Evolutionary conservation across 2,888 invertebrate genomes (phyloP), one percentile per base, ranked within the genome.

Genomic region (Chalcis sispes): DNA sequence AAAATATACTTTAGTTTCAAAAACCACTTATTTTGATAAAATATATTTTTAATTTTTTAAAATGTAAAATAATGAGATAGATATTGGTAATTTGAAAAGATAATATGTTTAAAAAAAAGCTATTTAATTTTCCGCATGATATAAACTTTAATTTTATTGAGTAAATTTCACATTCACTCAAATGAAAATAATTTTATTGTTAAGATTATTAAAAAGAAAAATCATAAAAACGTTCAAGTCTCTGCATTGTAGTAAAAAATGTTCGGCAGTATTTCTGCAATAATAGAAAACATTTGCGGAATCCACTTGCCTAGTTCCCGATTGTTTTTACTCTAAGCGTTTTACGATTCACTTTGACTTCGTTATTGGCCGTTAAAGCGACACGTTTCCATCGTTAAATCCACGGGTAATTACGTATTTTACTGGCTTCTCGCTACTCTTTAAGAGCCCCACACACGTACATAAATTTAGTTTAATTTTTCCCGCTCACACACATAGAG

Each of bases 301-400:
- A 72, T 64, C 64, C 56, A 48, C 32, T 56, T 59, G 27, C 18
- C 23, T 25, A 46, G 23, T 20, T 29, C 56, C 64, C 54, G 56
- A 72, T 64, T 72, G 64, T 72, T 72, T 70, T 64, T 64, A 56
- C 64, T 25, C 72, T 64, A 58, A 72, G 72, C 48, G 27, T 73
- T 73, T 73, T 66, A 73, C 73, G 73, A 74, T 74, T 74, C 69
- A 69, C 69, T 74, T 74, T 50, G 62, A 74, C 69, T 74, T 67
- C 54, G 62, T 74, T 56, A 69, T 67, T 67, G 69, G 62, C 61
- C 74, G 61, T 62, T 74, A 74, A 74, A 74, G 54, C 62, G 74
- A 74, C 74, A 69, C 67, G 74, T 64, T 62, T 36, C 54, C 46
- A 67, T 32, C 61, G 61, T 69, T 62, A 69, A 74, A 67, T 74